phyloP scores from a whole-genome alignment of 1,140 invertebrate genomes.

The Drosophila novamexicana region DNA sequence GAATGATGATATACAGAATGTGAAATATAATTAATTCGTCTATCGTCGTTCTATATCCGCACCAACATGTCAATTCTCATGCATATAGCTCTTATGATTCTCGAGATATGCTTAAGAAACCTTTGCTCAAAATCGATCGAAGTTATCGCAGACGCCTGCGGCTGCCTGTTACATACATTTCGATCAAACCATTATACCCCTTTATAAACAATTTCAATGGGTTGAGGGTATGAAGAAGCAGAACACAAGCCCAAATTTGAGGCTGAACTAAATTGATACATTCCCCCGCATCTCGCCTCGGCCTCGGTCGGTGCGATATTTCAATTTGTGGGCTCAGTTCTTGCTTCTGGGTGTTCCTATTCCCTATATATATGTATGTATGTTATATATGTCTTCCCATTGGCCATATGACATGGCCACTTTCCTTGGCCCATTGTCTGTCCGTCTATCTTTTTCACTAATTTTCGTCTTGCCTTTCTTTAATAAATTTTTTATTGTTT shows the following conservation, averaged over 20 bases:
- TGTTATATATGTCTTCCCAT: constrained; percentile 20
- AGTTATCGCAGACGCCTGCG: too few relatives aligned
- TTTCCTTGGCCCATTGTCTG: constrained; percentile 58
- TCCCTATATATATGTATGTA: not conserved
- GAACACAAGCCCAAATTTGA: constrained; percentile 20
- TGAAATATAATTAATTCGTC: too few relatives aligned
- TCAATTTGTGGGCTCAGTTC: constrained; percentile 52
- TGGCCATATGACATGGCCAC: constrained; percentile 78
- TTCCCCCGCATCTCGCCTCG: constrained; percentile 54
- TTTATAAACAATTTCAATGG: too few relatives aligned
- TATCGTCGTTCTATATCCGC: too few relatives aligned
- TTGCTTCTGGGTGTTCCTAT: constrained; percentile 72
- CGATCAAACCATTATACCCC: too few relatives aligned
- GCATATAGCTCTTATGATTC: too few relatives aligned
- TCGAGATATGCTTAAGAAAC: too few relatives aligned
- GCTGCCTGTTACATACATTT: too few relatives aligned
- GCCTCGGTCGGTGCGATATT: constrained; percentile 43
- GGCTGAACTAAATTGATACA: constrained; percentile 73
- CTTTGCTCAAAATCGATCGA: too few relatives aligned
- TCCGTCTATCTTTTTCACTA: constrained; percentile 48
- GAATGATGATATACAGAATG: too few relatives aligned
- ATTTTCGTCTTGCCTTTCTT: constrained; percentile 74
- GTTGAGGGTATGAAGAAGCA: too few relatives aligned
- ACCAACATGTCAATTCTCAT: too few relatives aligned
- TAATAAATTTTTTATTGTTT: constrained; percentile 83